phyloP scores from a whole-genome alignment of 2,888 invertebrate genomes.

The Ectemnius lituratus region DNA sequence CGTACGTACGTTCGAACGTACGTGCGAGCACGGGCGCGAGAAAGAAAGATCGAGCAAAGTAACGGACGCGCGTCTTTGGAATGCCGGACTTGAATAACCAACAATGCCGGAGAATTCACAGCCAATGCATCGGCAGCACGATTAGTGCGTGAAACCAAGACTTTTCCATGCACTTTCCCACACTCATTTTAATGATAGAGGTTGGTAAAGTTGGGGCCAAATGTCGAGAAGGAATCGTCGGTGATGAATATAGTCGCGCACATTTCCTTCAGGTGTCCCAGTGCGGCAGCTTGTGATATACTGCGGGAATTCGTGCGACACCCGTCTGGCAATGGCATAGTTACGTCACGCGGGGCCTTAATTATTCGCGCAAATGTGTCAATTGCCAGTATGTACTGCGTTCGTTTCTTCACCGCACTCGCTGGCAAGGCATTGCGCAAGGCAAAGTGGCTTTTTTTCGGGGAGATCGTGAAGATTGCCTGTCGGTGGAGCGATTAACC shows the following conservation, averaged over 20 bases:
- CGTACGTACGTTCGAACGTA: conserved; percentile 15
- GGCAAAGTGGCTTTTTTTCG: neutral
- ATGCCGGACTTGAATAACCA: conserved; percentile 61
- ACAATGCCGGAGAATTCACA: conserved; percentile 43
- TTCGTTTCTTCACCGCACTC: no score
- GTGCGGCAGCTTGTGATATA: neutral
- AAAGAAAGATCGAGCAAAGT: conserved; percentile 20
- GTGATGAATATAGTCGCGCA: no score
- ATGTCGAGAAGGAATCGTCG: no score
- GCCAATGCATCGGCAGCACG: no score
- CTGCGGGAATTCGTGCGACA: neutral
- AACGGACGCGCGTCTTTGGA: conserved; percentile 43
- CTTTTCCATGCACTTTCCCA: no score
- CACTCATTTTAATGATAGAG: no score
- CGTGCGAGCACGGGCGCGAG: conserved; percentile 3
- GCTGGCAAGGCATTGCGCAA: neutral
- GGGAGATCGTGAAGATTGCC: neutral
- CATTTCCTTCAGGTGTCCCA: no score
- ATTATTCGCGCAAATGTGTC: conserved; percentile 9
- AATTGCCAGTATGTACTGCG: neutral
- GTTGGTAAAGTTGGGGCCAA: no score
- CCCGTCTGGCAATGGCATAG: neutral
- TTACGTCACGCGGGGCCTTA: neutral
- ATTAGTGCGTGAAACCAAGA: no score
- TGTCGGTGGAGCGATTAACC: neutral